phyloP scores from a whole-genome alignment of 2,888 invertebrate genomes.

The Cepaea hortensis region DNA sequence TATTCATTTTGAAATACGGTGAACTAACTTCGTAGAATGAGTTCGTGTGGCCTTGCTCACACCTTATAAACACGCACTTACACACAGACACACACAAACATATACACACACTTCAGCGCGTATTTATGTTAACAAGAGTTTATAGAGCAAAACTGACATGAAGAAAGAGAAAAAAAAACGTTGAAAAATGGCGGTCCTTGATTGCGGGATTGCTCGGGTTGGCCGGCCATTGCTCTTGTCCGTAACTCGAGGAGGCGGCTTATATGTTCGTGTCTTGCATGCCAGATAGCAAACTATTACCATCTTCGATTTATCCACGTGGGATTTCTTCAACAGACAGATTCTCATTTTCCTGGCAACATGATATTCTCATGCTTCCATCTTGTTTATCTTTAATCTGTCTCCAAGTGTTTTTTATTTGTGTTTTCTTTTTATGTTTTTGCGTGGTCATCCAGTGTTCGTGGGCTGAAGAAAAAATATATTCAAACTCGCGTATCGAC shows the following conservation, averaged over 20 bases:
- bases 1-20: no score
- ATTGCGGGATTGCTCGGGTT: not conserved
- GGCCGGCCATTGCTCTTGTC: not conserved
- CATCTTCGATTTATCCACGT: slow-evolving; percentile 12
- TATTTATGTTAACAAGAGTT: not conserved
- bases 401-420: no score
- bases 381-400: not conserved
- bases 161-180: not conserved
- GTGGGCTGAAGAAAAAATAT: no score
- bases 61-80: not conserved
- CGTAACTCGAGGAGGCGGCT: not conserved
- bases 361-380: not conserved
- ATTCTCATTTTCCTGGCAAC: slow-evolving; percentile 7
- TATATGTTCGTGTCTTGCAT: not conserved
- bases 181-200: not conserved
- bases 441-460: no score
- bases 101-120: not conserved
- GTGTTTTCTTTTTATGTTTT: no score
- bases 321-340: slow-evolving; percentile 6
- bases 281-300: not conserved
- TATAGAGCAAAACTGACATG: not conserved
- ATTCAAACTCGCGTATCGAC: no score
- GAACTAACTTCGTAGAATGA: no score
- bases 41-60: no score
- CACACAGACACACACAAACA: not conserved